phyloP scores from a whole-genome alignment of 2,113 vertebrate species.

The Gopherus flavomarginatus region DNA sequence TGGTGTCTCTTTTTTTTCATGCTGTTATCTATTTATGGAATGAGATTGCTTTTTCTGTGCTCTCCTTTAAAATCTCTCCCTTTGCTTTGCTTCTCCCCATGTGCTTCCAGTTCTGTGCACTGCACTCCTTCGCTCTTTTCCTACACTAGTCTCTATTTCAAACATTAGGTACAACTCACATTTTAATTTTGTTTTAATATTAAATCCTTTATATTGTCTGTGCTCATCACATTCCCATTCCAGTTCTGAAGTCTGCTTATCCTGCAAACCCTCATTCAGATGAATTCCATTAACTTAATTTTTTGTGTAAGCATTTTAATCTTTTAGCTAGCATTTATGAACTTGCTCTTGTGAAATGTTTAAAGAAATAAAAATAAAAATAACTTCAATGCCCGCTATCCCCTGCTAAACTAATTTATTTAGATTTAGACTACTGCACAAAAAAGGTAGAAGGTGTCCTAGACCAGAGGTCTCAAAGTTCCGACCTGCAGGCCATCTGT shows the following conservation, averaged over 20 bases:
- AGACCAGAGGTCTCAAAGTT: not conserved
- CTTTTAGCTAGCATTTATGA: not conserved
- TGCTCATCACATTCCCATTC: not conserved
- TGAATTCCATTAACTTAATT: not conserved
- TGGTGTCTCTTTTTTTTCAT: not conserved
- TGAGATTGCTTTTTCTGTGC: rapidly evolving
- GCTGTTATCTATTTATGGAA: not conserved
- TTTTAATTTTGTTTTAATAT: not conserved
- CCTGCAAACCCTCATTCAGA: not conserved
- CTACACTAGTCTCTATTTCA: not conserved
- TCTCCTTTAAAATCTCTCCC: not conserved
- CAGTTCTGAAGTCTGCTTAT: not conserved
- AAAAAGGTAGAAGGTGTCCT: not conserved
- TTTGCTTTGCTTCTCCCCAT: not conserved
- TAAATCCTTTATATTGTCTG: not conserved
- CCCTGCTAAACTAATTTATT: not conserved
- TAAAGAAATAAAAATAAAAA: not conserved
- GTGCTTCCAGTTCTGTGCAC: not conserved
- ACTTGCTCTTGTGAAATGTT: not conserved
- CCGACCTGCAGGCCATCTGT: too few species aligned
- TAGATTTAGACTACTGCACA: not conserved
- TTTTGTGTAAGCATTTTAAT: not conserved
- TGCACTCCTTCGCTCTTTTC: not conserved
- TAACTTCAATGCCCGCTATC: not conserved
- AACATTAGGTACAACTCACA: not conserved